Evolutionary conservation across 35 echinoderm and acorn worm genomes (phyloP).

Genomic region (Eucidaris tribuloides): DNA sequence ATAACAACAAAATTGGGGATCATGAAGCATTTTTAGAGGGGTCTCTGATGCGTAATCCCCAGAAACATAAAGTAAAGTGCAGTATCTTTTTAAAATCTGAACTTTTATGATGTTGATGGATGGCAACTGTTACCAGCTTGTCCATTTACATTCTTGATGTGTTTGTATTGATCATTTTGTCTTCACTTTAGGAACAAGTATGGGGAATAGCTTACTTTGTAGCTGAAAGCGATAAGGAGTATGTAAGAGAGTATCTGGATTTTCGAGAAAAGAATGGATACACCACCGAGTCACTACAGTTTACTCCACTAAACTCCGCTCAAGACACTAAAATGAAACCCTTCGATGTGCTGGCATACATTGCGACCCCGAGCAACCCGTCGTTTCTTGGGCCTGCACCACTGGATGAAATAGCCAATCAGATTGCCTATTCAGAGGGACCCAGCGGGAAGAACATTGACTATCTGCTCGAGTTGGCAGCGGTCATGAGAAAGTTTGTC

Average conservation of each 20-base stretch:
- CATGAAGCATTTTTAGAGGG: not conserved
- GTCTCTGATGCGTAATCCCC: not conserved
- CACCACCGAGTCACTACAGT: slow-evolving; percentile 39
- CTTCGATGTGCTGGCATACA: slow-evolving; percentile 62
- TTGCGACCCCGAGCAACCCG: slow-evolving; percentile 60
- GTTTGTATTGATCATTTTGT: not conserved
- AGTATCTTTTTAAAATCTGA: not conserved
- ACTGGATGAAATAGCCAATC: slow-evolving; percentile 68
- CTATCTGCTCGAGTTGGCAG: slow-evolving; percentile 72
- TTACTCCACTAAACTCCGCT: slow-evolving; percentile 40
- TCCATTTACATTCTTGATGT: not conserved
- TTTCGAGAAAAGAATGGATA: slow-evolving; percentile 89
- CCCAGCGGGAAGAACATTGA: slow-evolving; percentile 84
- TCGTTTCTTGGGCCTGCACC: slow-evolving; percentile 81
- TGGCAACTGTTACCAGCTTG: not conserved
- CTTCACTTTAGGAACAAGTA: slow-evolving; percentile 63
- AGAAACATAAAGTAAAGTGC: not conserved
- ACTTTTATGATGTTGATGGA: not conserved
- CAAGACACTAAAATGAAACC: slow-evolving; percentile 20
- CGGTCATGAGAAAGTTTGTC: slow-evolving; percentile 47
- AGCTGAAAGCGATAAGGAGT: slow-evolving; percentile 40
- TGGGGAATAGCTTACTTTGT: slow-evolving; percentile 95
- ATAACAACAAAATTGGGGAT: not conserved
- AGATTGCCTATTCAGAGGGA: slow-evolving; percentile 73
- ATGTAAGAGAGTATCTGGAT: slow-evolving; percentile 73